phyloP scores from a whole-genome alignment of 2,113 vertebrate species.

The Gobiocypris rarus region DNA sequence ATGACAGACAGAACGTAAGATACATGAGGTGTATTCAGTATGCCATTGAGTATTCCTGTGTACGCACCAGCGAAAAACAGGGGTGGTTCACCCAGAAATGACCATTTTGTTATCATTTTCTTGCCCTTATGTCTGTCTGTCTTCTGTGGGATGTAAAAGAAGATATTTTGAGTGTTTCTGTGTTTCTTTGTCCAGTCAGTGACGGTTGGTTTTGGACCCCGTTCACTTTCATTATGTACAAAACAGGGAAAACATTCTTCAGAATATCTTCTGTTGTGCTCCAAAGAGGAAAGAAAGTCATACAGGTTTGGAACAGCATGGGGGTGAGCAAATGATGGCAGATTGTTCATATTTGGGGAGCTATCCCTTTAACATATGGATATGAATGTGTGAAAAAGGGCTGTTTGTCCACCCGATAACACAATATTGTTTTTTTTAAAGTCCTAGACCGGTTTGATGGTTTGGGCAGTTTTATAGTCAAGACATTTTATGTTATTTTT shows the following conservation, averaged over 20 bases:
- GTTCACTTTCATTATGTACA: neutral
- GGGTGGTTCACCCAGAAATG: neutral
- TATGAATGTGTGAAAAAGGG: conserved; percentile 1
- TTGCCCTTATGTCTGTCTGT: neutral
- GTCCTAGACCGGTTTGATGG: neutral
- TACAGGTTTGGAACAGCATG: neutral
- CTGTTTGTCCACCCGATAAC: neutral
- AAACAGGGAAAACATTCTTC: neutral
- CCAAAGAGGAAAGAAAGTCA: neutral
- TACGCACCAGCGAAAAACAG: no score
- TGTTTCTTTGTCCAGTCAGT: neutral
- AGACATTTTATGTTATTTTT: conserved; percentile 26
- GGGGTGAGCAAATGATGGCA: neutral
- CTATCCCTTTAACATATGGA: neutral
- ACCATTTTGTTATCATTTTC: neutral
- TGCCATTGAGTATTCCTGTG: neutral
- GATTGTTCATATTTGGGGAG: neutral
- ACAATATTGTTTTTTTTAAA: neutral
- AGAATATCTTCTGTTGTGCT: neutral
- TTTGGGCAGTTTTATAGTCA: conserved; percentile 8
- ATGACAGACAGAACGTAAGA: neutral
- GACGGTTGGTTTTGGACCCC: neutral
- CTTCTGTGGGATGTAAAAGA: neutral
- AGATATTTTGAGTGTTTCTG: neutral
- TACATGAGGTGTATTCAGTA: neutral